Evolutionary conservation across 2,797 vertebrate genomes (phyloP), one percentile per base, ranked within the genome.

Genomic region (Eulemur albifrons): DNA sequence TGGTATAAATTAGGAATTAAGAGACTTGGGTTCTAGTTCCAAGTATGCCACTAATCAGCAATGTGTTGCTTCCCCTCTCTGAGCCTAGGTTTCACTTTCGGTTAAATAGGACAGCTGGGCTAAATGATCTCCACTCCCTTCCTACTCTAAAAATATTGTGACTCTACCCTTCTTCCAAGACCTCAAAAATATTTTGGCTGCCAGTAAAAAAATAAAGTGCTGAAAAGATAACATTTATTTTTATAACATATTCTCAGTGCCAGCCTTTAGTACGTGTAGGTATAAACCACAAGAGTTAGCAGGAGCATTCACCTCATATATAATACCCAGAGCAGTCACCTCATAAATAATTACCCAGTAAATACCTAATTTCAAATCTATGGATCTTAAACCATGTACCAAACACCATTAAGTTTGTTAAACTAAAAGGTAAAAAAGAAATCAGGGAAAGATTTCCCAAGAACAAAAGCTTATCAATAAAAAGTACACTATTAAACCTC

Each of bases 41-140:
- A 79, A 91, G 35, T 86, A 79, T 79, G 79, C n/a, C 45, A 92
- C 65, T 87, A 72, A 76, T 65, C 57, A 96, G 94, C 90, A 94
- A 76, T 72, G 65, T 72, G 48, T 86, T 77, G 95, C 32, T 95
- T 97, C 79, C 76, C 89, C 32, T 95, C 40, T 96, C 65, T 92
- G 67, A 90, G 70, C 54, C 86, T 84, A 76, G 50, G 89, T 96
- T 97, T 96, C 96, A 89, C 86, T 97, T 96, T 93, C 86, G 96
- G 88, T 92, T 95, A 96, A 92, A 95, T 91, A 57, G 54, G 48
- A 84, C 45, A 25, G 54, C 59, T 88, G n/a, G 40, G 54, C 27
- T 81, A 96, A 89, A 93, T 77, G 50, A 89, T 94, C 30, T 94
- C 54, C 40, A 23, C 12, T 83, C n/a, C 35, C 69, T 87, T 93